Conservation (phyloP, 2,113 vertebrate species). For the Morone saxatilis region DNA sequence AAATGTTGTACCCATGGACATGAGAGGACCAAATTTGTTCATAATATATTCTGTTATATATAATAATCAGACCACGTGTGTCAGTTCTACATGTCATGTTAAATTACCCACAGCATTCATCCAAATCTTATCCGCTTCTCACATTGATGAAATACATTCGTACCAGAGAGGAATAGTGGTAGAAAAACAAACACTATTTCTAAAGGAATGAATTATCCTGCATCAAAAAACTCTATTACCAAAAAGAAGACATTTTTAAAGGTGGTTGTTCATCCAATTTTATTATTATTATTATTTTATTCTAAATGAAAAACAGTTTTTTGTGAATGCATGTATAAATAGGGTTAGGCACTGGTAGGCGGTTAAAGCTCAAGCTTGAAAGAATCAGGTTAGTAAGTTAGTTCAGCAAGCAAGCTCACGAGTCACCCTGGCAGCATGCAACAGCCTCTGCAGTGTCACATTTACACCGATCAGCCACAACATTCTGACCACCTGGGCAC, state of each 20-base stretch:
- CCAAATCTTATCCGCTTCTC: not conserved
- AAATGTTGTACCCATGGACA: not conserved
- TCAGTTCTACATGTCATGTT: not conserved
- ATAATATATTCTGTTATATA: not conserved
- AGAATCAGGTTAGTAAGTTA: not conserved
- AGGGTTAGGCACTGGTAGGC: not conserved
- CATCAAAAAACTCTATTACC: not conserved
- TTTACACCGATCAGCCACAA: not conserved
- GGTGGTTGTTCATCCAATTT: conserved; percentile 5
- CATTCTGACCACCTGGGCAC: too few relatives aligned
- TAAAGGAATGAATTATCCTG: not conserved
- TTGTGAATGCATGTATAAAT: not conserved
- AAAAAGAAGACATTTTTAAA: not conserved
- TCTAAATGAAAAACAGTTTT: not conserved
- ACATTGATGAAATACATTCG: not conserved
- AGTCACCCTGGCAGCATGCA: conserved; percentile 7
- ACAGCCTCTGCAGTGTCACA: not conserved
- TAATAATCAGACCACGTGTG: not conserved
- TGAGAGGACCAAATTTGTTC: too few relatives aligned
- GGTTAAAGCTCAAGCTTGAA: not conserved
- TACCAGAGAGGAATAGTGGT: not conserved
- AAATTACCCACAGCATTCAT: not conserved
- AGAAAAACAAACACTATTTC: not conserved
- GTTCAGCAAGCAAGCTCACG: not conserved
- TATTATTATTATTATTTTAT: too few relatives aligned